Evolutionary conservation across 2,888 invertebrate genomes (phyloP), one percentile per base, ranked within the genome.

Genomic region (Scaptomyza cyrtandrae): DNA sequence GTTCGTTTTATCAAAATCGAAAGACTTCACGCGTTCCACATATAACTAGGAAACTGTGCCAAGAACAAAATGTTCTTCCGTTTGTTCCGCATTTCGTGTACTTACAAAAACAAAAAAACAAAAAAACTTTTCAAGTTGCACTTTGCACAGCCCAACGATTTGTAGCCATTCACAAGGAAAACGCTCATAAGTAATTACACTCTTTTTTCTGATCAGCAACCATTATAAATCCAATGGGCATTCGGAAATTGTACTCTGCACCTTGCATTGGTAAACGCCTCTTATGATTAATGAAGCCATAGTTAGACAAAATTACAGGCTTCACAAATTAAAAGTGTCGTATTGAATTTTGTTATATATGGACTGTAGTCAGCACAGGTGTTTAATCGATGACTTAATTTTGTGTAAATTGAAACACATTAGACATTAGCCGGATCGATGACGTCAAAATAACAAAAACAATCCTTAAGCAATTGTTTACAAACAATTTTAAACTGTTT

Each of bases 111-210:
- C n/a, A n/a, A n/a, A n/a, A n/a, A n/a, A n/a, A n/a, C n/a, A n/a
- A n/a, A 29, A 11, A 14, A 14, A 37, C 16, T 16, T 11, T 33
- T n/a, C 14, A 2, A 37, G 16, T 55, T 74, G 75, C 33, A 76
- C 75, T 72, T 76, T 75, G 76, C 7, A 56, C 75, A 29, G 14
- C 14, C 43, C 37, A 43, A 37, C 54, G 46, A 58, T 27, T 52
- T 50, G 27, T 54, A n/a, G 35, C 39, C 62, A 76, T 75, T 75
- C 71, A 75, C 49, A 75, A 66, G n/a, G 46, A 35, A 59, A 74
- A 37, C 71, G 57, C 16, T 37, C 16, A 27, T 14, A 19, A 39
- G 27, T 19, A 53, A 53, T 46, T 43, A 16, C 35, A 33, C 37
- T 62, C 27, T 60, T 54, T 29, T 29, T n/a, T n/a, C 31, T 2